Percentiles rank a stretch among this genome's conserved stretches.
These are phyloP conservation scores for Trogon melanurus DNA, from an alignment of 2,113 vertebrate genomes.

Conservation along the genomic window DNA sequence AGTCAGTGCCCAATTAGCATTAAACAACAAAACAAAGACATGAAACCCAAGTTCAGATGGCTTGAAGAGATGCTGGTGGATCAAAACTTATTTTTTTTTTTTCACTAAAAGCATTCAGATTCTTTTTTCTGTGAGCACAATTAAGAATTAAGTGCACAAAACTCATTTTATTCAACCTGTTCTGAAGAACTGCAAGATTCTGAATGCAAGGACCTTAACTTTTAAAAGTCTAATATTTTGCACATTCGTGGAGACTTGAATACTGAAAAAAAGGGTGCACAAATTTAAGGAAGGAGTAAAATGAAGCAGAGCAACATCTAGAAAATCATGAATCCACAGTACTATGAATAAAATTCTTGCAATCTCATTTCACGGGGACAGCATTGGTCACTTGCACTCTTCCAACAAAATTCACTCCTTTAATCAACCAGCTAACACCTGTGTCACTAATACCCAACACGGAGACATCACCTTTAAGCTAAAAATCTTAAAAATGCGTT, in stretches of 20 bases:
- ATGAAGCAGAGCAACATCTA: not conserved
- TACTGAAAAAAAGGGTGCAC: not conserved
- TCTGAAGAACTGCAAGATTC: not conserved
- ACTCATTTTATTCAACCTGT: not conserved
- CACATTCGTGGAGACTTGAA: not conserved
- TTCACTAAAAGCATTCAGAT: not conserved
- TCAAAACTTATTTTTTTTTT: not conserved
- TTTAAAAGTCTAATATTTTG: not conserved
- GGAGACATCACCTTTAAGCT: accelerated
- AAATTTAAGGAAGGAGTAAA: not conserved
- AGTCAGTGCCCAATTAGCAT: not conserved
- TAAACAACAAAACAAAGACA: not conserved
- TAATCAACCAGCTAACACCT: not conserved
- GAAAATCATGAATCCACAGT: not conserved
- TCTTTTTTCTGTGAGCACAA: not conserved
- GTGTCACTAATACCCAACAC: not conserved
- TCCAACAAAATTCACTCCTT: not conserved
- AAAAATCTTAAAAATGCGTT: not conserved
- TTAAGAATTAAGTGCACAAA: not conserved
- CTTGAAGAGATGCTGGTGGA: not conserved
- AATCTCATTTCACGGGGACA: not conserved
- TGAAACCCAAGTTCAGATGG: not conserved
- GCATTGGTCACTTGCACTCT: not conserved
- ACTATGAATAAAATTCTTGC: not conserved
- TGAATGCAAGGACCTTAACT: not conserved